Conservation (phyloP, 1,140 invertebrate species). For the Harpegnathos saltator region DNA sequence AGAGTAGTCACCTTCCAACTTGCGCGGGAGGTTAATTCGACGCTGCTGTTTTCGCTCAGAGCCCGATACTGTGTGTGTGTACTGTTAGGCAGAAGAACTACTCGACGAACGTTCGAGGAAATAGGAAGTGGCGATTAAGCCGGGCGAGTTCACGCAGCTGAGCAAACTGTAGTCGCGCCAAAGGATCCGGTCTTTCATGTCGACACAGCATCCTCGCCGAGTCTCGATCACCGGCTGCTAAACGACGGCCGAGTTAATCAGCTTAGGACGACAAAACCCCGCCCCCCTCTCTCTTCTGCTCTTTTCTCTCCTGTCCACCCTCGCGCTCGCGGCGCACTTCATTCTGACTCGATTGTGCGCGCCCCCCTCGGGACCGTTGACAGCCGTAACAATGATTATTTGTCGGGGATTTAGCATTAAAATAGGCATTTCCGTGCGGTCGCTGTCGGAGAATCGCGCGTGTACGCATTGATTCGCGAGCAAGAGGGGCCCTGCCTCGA, state of each 20-base stretch:
- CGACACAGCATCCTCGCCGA: slow-evolving; percentile 32
- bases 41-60: no score
- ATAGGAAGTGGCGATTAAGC: not conserved
- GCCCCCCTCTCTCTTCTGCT: slow-evolving; percentile 16
- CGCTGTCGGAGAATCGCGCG: not conserved
- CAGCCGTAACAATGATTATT: slow-evolving; percentile 68
- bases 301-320: slow-evolving; percentile 46
- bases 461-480: not conserved
- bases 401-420: slow-evolving; percentile 66
- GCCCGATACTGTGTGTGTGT: no score
- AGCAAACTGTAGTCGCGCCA: slow-evolving; percentile 58
- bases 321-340: slow-evolving; percentile 21
- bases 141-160: slow-evolving; percentile 41
- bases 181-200: slow-evolving; percentile 42
- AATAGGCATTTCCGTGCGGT: slow-evolving; percentile 48
- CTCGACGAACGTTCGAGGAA: no score
- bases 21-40: no score
- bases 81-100: no score
- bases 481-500: not conserved
- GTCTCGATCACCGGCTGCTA: slow-evolving; percentile 62
- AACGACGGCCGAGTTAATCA: slow-evolving; percentile 77
- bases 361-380: slow-evolving; percentile 49
- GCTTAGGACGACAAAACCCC: slow-evolving; percentile 71
- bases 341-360: slow-evolving; percentile 59
- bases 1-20: no score